Evolutionary conservation across 30 jellyfish, hydroid and myxozoan genomes (phyloP).

Genomic region (Cassiopea xamachana): DNA sequence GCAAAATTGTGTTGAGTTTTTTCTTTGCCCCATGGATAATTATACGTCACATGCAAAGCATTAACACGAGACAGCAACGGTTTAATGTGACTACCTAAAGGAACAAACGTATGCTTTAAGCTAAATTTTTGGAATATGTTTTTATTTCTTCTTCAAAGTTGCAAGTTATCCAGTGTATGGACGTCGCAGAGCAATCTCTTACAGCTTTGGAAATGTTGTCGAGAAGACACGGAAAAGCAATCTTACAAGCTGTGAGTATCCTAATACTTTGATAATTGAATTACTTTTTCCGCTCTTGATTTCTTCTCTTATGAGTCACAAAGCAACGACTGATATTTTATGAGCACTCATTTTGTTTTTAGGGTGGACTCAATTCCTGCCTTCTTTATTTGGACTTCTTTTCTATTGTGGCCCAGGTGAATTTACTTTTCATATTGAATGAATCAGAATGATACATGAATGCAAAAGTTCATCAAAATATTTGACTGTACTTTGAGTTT

Average conservation of each 20-base stretch:
- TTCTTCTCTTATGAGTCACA: background rate
- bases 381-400: conserved; percentile 91
- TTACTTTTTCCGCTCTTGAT: background rate
- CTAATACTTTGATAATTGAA: background rate
- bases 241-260: conserved; percentile 93
- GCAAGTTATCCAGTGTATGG: conserved; percentile 97
- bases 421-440: background rate
- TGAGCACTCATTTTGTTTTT: background rate
- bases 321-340: too few relatives aligned
- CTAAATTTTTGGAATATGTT: background rate
- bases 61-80: too few relatives aligned
- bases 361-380: conserved; percentile 96
- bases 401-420: conserved; percentile 97
- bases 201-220: conserved; percentile 98
- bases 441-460: background rate
- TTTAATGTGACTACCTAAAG: too few relatives aligned
- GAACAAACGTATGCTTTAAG: background rate
- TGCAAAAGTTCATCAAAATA: background rate
- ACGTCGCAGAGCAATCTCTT: conserved; percentile 96
- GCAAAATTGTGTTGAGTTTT: too few relatives aligned
- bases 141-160: conserved; percentile 49
- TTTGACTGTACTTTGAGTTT: background rate
- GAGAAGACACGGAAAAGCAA: conserved; percentile 92
- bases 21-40: too few relatives aligned
- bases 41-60: too few relatives aligned